Conservation (phyloP, 2,797 vertebrate species). For the Gymnothorax javanicus region DNA sequence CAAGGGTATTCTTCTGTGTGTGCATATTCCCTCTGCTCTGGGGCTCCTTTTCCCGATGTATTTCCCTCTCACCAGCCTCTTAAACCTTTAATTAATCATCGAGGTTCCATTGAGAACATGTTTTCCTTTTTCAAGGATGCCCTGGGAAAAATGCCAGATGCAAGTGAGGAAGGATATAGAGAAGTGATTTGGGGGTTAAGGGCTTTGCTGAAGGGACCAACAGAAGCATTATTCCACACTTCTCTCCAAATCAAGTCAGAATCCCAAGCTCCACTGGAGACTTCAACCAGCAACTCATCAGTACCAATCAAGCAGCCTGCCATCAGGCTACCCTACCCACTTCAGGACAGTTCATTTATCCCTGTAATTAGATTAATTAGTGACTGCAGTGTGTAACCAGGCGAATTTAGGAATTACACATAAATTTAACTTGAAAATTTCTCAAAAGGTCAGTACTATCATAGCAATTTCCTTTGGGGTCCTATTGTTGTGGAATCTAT, state of each 20-base stretch:
- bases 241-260: no score
- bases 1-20: conserved; percentile 1
- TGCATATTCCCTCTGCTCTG: neutral
- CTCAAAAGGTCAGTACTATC: neutral
- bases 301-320: no score
- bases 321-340: neutral
- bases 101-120: no score
- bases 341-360: neutral
- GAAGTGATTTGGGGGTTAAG: no score
- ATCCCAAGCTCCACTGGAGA: no score
- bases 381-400: conserved; percentile 17
- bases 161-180: no score
- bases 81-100: neutral
- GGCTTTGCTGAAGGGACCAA: no score
- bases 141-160: no score
- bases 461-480: neutral
- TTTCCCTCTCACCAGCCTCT: neutral
- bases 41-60: neutral
- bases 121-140: no score
- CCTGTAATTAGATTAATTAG: conserved; percentile 10
- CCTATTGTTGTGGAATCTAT: neutral
- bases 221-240: no score
- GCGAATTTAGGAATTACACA: conserved; percentile 45
- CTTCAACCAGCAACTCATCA: no score
- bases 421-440: neutral